Evolutionary conservation across 2,888 invertebrate genomes (phyloP).

Genomic region (Punctoribates punctum): DNA sequence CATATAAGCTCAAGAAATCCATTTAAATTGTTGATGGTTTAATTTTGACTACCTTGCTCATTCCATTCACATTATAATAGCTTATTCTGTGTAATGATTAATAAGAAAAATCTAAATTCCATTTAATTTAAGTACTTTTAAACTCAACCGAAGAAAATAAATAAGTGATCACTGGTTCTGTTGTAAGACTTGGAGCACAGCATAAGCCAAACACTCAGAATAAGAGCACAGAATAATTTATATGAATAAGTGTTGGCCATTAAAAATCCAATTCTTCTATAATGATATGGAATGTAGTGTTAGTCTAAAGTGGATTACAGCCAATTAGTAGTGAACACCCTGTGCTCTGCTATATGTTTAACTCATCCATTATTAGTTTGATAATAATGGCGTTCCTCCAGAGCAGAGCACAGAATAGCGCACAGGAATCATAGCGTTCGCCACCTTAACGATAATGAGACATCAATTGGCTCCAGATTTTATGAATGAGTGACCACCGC

Average conservation of each 20-base stretch:
- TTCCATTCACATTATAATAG: too few species aligned
- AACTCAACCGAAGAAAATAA: too few species aligned
- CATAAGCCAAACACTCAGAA: too few species aligned
- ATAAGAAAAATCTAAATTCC: too few species aligned
- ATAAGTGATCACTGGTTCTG: too few species aligned
- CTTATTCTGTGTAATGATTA: too few species aligned
- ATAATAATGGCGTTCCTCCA: not conserved
- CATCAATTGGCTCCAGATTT: slow-evolving; percentile 14
- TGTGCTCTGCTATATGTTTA: not conserved
- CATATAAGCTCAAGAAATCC: too few species aligned
- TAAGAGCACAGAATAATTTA: too few species aligned
- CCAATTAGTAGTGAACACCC: not conserved
- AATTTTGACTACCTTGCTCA: too few species aligned
- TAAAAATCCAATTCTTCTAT: not conserved
- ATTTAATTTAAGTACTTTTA: too few species aligned
- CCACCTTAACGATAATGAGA: slow-evolving; percentile 25
- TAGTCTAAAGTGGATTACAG: not conserved
- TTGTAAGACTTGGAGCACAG: too few species aligned
- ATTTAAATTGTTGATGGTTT: too few species aligned
- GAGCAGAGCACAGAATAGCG: not conserved
- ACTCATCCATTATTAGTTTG: not conserved
- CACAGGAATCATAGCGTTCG: not conserved
- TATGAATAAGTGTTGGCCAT: not conserved
- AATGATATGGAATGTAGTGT: not conserved
- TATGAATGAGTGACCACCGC: not conserved